A percentile compares a stretch with the other conserved stretches of the same genome.
These are phyloP conservation scores for Himantopus leucocephalus DNA, from an alignment of 2,113 vertebrate species.

Conservation along the genomic window DNA sequence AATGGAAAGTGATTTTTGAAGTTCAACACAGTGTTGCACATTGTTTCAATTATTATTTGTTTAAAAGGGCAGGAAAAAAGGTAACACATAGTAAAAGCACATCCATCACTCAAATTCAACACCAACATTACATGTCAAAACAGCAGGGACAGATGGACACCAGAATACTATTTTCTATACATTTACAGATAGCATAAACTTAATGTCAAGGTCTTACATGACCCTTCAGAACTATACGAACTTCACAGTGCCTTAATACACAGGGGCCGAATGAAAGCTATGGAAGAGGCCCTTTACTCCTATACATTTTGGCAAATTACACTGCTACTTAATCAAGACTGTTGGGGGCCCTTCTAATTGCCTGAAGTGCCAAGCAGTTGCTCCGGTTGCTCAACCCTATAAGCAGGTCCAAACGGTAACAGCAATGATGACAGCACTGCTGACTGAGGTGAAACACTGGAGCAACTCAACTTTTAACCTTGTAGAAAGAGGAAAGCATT, in stretches of 20 bases:
- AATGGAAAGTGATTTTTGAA: not conserved
- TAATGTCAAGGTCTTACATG: not conserved
- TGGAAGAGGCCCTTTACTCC: not conserved
- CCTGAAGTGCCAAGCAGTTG: not conserved
- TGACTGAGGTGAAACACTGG: not conserved
- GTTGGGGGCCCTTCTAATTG: not conserved
- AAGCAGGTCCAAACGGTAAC: not conserved
- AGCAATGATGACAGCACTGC: not conserved
- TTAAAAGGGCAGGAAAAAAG: not conserved
- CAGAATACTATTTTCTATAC: not conserved
- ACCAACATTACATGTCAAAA: not conserved
- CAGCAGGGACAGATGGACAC: rapidly evolving
- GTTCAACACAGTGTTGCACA: not conserved
- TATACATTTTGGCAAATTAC: not conserved
- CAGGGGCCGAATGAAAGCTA: rapidly evolving
- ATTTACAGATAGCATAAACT: not conserved
- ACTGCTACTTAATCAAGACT: not conserved
- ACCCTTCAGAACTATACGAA: not conserved
- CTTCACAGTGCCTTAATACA: not conserved
- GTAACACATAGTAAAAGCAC: not conserved
- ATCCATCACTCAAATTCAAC: not conserved
- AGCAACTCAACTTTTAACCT: not conserved
- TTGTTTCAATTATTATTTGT: not conserved
- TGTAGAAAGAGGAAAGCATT: not conserved
- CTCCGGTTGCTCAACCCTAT: not conserved